Evolutionary conservation across 2,888 invertebrate species (phyloP).

Genomic region (Andricus curvator): DNA sequence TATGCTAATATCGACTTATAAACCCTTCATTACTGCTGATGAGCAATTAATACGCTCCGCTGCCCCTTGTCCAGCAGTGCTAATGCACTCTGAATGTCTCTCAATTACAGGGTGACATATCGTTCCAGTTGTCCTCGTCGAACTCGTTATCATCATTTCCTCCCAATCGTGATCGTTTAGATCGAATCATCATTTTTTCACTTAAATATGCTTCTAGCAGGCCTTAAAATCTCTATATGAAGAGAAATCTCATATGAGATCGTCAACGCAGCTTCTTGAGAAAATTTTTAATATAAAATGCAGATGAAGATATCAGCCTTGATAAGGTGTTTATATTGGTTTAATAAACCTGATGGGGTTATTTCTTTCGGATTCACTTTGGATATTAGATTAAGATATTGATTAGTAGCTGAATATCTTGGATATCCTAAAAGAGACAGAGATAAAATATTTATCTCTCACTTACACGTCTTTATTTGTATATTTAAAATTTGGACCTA

Average conservation of each 20-base stretch:
- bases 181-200: background rate
- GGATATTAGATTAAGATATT: background rate
- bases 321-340: background rate
- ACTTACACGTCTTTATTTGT: too few relatives aligned
- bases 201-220: background rate
- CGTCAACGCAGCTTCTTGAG: background rate
- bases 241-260: background rate
- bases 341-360: background rate
- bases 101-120: constrained; percentile 70
- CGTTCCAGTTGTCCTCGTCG: constrained; percentile 32
- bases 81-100: constrained; percentile 72
- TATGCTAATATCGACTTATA: constrained; percentile 77
- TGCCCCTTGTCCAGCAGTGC: constrained; percentile 63
- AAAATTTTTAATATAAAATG: background rate
- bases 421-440: too few relatives aligned
- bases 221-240: background rate
- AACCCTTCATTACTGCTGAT: constrained; percentile 76
- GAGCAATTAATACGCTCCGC: constrained; percentile 76
- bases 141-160: constrained; percentile 1
- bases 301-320: background rate
- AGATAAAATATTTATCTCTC: too few relatives aligned
- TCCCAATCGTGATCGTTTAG: background rate
- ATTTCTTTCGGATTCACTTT: background rate
- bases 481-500: too few relatives aligned
- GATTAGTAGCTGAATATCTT: too few relatives aligned